These are phyloP conservation scores for Agelastica alni DNA, from an alignment of 2,888 invertebrate genomes.

Conservation along the genomic window DNA sequence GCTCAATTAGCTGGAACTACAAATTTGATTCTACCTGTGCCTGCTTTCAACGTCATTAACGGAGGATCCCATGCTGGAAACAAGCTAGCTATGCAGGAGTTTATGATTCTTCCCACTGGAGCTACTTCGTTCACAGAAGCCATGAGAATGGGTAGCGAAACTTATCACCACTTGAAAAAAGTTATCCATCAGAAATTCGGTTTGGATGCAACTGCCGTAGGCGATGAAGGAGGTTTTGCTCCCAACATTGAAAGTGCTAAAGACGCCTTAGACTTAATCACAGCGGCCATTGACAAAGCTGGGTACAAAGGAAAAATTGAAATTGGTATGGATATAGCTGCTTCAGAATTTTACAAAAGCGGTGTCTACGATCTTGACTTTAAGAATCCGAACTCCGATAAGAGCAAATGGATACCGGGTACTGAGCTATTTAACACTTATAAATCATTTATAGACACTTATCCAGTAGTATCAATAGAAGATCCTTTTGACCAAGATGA, in stretches of 20 bases:
- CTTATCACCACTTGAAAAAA: constrained; percentile 95
- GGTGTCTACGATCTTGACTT: constrained; percentile 92
- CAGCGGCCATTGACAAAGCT: constrained; percentile 88
- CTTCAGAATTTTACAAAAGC: constrained; percentile 93
- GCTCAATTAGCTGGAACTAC: constrained; percentile 93
- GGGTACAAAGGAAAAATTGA: constrained; percentile 97
- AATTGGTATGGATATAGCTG: constrained; percentile 99
- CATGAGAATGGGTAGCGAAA: constrained; percentile 98
- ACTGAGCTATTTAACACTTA: constrained; percentile 86
- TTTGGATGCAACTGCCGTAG: constrained; percentile 95
- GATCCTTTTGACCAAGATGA: constrained; percentile 99
- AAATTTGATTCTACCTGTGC: constrained; percentile 91
- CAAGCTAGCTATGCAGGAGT: constrained; percentile 82
- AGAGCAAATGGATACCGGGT: constrained; percentile 77
- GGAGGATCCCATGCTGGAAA: constrained; percentile 99
- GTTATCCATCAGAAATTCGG: constrained; percentile 96
- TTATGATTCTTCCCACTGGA: constrained; percentile 66
- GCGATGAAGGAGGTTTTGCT: constrained; percentile 99
- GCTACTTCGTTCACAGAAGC: constrained; percentile 93
- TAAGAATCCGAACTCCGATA: constrained; percentile 92
- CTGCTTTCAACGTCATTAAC: constrained; percentile 99
- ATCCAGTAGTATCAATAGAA: constrained; percentile 94
- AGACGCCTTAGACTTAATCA: constrained; percentile 87
- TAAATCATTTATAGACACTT: constrained; percentile 86
- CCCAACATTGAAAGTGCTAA: constrained; percentile 97